Evolutionary conservation across 2,888 invertebrate species (phyloP), one percentile per base, ranked within the genome.

Genomic region (Chrysolina haemoptera): DNA sequence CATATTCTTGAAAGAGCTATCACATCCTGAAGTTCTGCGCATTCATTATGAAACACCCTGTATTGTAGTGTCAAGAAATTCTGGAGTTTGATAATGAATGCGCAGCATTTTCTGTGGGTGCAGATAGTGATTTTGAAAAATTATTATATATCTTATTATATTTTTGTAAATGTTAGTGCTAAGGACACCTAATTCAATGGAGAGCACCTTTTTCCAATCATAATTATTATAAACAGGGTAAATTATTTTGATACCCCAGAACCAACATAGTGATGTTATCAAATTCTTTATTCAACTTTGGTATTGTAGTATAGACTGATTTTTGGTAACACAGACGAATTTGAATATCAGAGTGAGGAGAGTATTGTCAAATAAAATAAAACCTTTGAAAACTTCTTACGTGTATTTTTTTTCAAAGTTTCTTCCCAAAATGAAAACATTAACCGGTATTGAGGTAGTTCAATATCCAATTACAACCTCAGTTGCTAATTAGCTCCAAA

Each of bases 111-210:
- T 46, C 46, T 46, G 46, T 50, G 1, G 8, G 18, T 50, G 50
- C 2, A 50, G n/a, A 50, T 50, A 1, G 50, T 50, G 18, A 4
- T 16, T 16, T 18, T 18, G 11, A 50, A 18, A 18, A 18, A 4
- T 3, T 1, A 50, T 1, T 12, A 16, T 50, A 50, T 6, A 1
- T 9, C 11, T 50, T 50, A 9, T 50, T 18, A 50, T 50, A 50
- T 50, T 50, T 50, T 50, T 50, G 50, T 50, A 50, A 50, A 50
- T 50, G 50, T 50, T 50, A 50, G 50, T 50, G n/a, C 1, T 50
- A 8, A 6, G 18, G 50, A 50, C 50, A 50, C 18, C 3, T 6
- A 50, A 50, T 50, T 18, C 9, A 14, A 16, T 50, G 9, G 8
- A 50, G 2, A 43, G 50, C 50, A 50, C 50, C 0, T 50, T 50